These are phyloP conservation scores for Lytechinus variegatus DNA, from an alignment of 35 echinoderm and acorn worm species.

Conservation along the genomic window DNA sequence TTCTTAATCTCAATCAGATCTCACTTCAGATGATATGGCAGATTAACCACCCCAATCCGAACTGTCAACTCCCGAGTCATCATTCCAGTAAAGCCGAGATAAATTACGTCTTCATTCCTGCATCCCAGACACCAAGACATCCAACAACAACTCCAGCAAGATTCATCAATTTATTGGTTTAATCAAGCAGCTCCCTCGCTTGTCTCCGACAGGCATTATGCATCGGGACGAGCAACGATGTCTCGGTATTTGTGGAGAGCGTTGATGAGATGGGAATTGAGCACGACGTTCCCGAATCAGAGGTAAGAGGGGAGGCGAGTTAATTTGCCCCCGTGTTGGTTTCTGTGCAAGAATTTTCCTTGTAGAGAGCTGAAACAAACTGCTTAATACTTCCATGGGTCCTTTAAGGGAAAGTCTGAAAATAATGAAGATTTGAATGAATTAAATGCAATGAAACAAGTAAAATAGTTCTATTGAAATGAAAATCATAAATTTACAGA, in stretches of 20 bases:
- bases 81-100: neutral
- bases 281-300: neutral
- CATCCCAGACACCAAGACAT: neutral
- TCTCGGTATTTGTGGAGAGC: neutral
- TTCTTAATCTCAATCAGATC: neutral
- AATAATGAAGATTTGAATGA: no score
- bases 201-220: neutral
- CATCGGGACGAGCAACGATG: neutral
- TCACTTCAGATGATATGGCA: neutral
- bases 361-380: neutral
- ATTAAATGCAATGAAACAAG: no score
- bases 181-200: neutral
- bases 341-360: neutral
- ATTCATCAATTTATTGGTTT: conserved; percentile 15
- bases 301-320: neutral
- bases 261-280: neutral
- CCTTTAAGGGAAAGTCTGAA: no score
- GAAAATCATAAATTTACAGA: no score
- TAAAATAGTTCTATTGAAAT: no score
- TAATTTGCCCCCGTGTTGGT: neutral
- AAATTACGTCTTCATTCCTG: conserved; percentile 1
- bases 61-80: neutral
- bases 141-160: neutral
- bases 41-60: neutral
- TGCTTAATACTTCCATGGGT: no score